Base-by-base conservation (phyloP, 2,797 vertebrate species). In the Sebastolobus altivelis region DNA sequence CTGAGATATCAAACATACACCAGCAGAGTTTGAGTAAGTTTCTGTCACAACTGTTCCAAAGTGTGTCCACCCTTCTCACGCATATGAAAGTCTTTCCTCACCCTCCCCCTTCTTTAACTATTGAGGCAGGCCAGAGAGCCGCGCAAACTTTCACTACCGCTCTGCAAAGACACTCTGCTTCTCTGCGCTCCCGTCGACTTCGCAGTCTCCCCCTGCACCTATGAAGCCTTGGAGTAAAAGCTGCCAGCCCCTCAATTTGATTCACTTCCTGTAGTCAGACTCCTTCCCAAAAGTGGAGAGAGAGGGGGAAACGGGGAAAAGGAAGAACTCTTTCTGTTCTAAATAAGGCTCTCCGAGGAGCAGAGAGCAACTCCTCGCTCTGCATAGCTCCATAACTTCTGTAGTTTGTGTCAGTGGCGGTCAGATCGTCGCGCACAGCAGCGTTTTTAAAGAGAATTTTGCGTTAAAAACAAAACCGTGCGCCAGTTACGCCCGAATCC, bases 181-280 rank as follows among this genome's bases (percentile, higher is more conserved):
- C 72, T 76, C 63, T 72, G 81, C 82, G 80, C 88, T 72, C 79
- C 66, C 79, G 69, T 68, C 65, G 65, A 71, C 65, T 78, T 56
- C 52, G 55, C 77, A 43, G 70, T 65, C 81, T 87, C 65, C 75
- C 63, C 65, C 63, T 70, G 87, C 76, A 84, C 85, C 65, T 75
- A 38, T 67, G 72, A 65, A 77, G 72, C 68, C 65, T 81, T 60
- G 85, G 77, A 92, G 84, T 89, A 91, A 93, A 89, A 93, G 84
- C 90, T 93, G 92, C 92, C 92, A 93, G 84, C 82, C 92, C 88
- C 88, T 95, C 89, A 79, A 81, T 90, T 89, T 93, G 91, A 94
- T 93, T 86, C 93, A 94, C 93, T 95, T 96, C 95, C 95, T 96
- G 93, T 91, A 92, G 87, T 89, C 94, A 90, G 89, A 87, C 84